Evolutionary conservation across 1,140 invertebrate genomes (phyloP).

Genomic region (Maniola jurtina): DNA sequence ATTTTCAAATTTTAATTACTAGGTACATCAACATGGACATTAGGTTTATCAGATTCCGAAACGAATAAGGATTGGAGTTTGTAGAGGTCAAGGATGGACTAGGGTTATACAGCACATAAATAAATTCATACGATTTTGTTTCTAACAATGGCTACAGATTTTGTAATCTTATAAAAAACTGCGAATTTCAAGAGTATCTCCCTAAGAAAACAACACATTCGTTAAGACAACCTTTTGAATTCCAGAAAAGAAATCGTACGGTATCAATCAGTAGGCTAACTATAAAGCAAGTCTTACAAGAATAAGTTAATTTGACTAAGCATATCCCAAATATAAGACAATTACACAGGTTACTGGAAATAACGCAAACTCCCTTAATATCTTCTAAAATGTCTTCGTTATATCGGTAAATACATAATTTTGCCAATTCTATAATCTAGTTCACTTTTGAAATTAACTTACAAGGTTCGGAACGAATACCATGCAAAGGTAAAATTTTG

Average conservation of each 20-base stretch:
- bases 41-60: not conserved
- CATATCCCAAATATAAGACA: constrained; percentile 25
- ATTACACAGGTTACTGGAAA: constrained; percentile 9
- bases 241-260: too few species aligned
- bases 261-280: not conserved
- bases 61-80: not conserved
- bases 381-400: not conserved
- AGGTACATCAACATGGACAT: not conserved
- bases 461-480: constrained; percentile 30
- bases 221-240: too few species aligned
- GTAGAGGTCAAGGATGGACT: not conserved
- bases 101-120: not conserved
- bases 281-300: not conserved
- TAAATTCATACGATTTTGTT: not conserved
- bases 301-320: constrained; percentile 26
- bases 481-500: constrained; percentile 45
- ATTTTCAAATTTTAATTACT: not conserved
- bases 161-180: not conserved
- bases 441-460: not conserved
- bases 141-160: not conserved
- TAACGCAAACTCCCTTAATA: constrained; percentile 25
- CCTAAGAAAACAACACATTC: too few species aligned
- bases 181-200: too few species aligned
- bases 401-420: not conserved
- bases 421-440: not conserved